Base-by-base conservation (phyloP, 2,797 vertebrate species). In the Molossus molossus region DNA sequence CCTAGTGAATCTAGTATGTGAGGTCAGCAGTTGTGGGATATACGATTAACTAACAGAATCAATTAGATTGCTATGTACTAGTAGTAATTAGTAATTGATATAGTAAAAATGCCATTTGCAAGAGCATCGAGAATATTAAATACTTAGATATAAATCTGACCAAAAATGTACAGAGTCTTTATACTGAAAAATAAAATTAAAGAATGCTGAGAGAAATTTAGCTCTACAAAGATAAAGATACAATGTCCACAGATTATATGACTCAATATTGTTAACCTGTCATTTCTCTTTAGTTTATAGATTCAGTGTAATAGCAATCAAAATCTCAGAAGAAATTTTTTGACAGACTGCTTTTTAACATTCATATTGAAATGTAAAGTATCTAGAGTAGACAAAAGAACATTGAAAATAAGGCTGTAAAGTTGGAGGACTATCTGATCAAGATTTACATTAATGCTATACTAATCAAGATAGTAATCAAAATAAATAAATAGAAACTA, bases 331-430 rank as follows among this genome's bases (percentile, higher is more conserved):
- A 85, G n/a, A 9, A n/a, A 6, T 87, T 92, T 60, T 73, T 76
- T 58, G 21, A n/a, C 9, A 72, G 20, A 11, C 6, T 81, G 2
- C 95, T 81, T 94, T 94, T 58, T 65, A 67, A 67, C 50, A 65
- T 65, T 77, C 9, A 60, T 18, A 37, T 48, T 60, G 20, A 94
- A 76, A 45, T 76, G 17, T 87, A 70, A 81, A 65, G 9, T 90
- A 45, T 69, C 53, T 87, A 21, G 33, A 90, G 15, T 80, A 57
- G 5, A 10, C 20, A 84, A 95, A 90, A 45, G 14, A 90, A 10
- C 11, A 45, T 58, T 94, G 40, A 64, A 97, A 80, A 80, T 76
- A 53, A 83, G 90, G 50, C 8, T 62, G 48, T 45, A 84, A 79
- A 70, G 1, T 37, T 81, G 17, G 6, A 14, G 25, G 1, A 76